Evolutionary conservation across 1,140 invertebrate genomes (phyloP), one percentile per base, ranked within the genome.

Genomic region (Drosophila mayri): DNA sequence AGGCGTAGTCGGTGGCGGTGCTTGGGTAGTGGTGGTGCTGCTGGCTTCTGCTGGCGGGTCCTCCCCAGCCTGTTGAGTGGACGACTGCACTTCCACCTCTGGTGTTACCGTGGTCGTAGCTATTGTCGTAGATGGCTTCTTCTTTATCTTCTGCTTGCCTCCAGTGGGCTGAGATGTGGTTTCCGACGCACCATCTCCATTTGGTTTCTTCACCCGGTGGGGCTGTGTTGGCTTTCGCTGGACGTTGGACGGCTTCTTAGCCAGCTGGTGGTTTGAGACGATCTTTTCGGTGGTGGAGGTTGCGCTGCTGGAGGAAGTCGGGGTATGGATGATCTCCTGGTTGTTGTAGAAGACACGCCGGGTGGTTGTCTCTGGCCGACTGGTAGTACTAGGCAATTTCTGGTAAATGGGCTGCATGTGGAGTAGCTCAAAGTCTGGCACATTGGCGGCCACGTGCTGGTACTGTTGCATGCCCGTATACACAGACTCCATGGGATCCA

Each of bases 381-480:
- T 10, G 0, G 90, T 85, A 30, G 67, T 73, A 62, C 49, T 76
- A 6, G 91, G 79, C 18, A 77, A 57, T 25, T 92, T 91, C 40
- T 92, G 84, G 37, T 92, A 91, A 16, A 92, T 92, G 14, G 91
- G 91, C 52, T 92, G 81, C 87, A 92, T 91, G 38, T 92, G 79
- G 2, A 73, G 66, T 28, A 85, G 49, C 18, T 92, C 84, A 25
- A 92, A 92, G 46, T 92, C 76, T 2, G 77, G 90, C 72, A 91
- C 79, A 30, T 83, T 83, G 30, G 91, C 72, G 0, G 82, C 80
- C 5, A 80, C 55, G 64, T 92, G 79, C 25, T 92, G 91, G 66
- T 92, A 92, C 43, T 92, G 91, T 46, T 92, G 84, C 40, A 92
- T 91, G 20, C 91, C 91, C n/a, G 91, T 91, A 14, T 92, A 92